Evolutionary conservation across 1,140 invertebrate species (phyloP).

Genomic region (Drosophila ambigua): DNA sequence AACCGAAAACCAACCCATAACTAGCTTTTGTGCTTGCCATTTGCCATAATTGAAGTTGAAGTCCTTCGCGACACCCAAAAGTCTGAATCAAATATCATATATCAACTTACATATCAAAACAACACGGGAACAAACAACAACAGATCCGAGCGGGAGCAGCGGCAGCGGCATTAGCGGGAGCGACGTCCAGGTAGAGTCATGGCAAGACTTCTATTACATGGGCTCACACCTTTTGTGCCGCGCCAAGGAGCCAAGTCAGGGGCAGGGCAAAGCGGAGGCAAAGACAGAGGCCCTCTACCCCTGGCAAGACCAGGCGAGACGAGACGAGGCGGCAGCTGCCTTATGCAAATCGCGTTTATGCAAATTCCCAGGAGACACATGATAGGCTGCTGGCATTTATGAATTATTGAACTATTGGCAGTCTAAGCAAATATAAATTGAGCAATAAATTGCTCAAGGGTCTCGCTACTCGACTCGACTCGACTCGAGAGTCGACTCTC

Average conservation of each 20-base stretch:
- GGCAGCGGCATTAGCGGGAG: background rate
- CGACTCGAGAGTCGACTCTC: no score
- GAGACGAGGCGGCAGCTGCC: constrained; percentile 50
- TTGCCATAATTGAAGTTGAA: constrained; percentile 65
- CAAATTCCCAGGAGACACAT: constrained; percentile 62
- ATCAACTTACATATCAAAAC: constrained; percentile 81
- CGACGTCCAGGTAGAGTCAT: constrained; percentile 51
- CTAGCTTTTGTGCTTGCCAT: constrained; percentile 35
- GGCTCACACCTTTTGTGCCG: constrained; percentile 63
- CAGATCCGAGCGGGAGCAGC: constrained; percentile 19
- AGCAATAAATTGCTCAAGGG: constrained; percentile 66
- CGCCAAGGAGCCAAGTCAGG: constrained; percentile 15
- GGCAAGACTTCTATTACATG: constrained; percentile 58
- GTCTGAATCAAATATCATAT: constrained; percentile 79
- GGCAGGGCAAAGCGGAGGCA: background rate
- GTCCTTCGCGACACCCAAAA: constrained; percentile 38
- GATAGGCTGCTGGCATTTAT: constrained; percentile 61
- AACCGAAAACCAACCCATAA: constrained; percentile 16
- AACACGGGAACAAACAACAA: constrained; percentile 68
- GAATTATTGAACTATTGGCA: constrained; percentile 81
- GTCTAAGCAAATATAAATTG: constrained; percentile 81
- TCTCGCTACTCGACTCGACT: constrained; percentile 3
- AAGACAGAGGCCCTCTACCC: background rate
- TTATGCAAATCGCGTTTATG: constrained; percentile 71
- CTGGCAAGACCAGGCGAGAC: background rate